A percentile compares a stretch with the other conserved stretches of the same genome.
These are phyloP conservation scores for Cylindroiulus punctatus DNA, from an alignment of 2,888 invertebrate species.

Conservation along the genomic window DNA sequence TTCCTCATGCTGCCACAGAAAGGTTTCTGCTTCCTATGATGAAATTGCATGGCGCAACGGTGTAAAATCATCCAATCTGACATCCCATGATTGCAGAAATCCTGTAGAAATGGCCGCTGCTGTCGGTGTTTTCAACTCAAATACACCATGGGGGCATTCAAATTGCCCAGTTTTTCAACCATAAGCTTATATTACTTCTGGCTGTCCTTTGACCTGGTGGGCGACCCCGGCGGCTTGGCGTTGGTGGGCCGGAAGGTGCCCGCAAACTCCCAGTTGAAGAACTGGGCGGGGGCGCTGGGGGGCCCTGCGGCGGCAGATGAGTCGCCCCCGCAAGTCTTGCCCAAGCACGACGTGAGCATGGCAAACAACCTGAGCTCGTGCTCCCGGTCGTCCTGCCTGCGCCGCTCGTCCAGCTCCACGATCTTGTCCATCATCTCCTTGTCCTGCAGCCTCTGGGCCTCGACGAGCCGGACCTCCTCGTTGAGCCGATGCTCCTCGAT, in stretches of 20 bases:
- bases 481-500: conserved; percentile 44
- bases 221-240: background rate
- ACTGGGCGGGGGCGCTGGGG: background rate
- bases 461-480: background rate
- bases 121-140: background rate
- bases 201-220: background rate
- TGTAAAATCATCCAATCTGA: background rate
- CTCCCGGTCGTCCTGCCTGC: conserved; percentile 48
- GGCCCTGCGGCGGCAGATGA: background rate
- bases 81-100: background rate
- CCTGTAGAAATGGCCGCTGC: background rate
- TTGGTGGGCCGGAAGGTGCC: conserved; percentile 21
- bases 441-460: conserved; percentile 20
- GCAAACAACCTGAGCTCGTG: conserved; percentile 30
- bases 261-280: conserved; percentile 27
- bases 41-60: background rate
- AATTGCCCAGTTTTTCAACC: too few relatives aligned
- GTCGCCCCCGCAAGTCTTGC: background rate
- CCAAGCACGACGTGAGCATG: background rate
- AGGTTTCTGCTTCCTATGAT: too few relatives aligned
- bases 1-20: background rate
- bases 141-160: too few relatives aligned
- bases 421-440: conserved; percentile 37
- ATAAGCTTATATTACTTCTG: background rate
- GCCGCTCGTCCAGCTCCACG: conserved; percentile 48